A percentile compares a stretch with the other conserved stretches of the same genome.
These are phyloP conservation scores for Trachurus trachurus DNA, from an alignment of 2,797 vertebrate genomes.

Conservation along the genomic window DNA sequence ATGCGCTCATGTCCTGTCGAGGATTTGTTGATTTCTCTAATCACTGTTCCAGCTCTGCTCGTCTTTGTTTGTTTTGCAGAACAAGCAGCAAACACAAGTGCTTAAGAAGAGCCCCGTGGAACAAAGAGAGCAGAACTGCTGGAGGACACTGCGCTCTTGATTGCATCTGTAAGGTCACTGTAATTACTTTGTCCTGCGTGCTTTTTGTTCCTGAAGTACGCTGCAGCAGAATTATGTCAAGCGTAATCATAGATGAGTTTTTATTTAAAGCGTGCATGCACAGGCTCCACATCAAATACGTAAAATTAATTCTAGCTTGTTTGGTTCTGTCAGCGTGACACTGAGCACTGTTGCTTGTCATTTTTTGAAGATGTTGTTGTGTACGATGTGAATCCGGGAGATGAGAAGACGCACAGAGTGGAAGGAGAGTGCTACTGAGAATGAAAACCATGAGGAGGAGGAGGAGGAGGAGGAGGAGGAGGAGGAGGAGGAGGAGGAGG, in stretches of 20 bases:
- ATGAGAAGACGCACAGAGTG: conserved; percentile 44
- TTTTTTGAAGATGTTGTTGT: conserved; percentile 27
- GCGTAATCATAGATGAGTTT: conserved; percentile 46
- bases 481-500: conserved; percentile 67
- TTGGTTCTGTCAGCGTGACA: conserved; percentile 40
- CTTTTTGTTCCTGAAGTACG: conserved; percentile 63
- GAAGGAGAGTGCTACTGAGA: conserved; percentile 58
- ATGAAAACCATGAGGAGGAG: conserved; percentile 80
- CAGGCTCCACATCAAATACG: conserved; percentile 23
- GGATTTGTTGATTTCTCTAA: conserved; percentile 89
- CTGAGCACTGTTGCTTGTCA: conserved; percentile 45
- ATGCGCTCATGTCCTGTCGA: conserved; percentile 85
- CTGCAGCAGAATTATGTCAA: conserved; percentile 56
- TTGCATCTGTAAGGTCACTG: conserved; percentile 77
- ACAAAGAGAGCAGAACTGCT: conserved; percentile 74
- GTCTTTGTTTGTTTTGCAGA: conserved; percentile 85
- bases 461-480: conserved; percentile 52
- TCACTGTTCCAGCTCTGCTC: conserved; percentile 82
- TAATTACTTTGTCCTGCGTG: conserved; percentile 74
- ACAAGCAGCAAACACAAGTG: conserved; percentile 79
- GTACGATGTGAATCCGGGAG: conserved; percentile 44
- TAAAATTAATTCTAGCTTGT: conserved; percentile 30
- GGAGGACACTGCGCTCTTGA: conserved; percentile 75
- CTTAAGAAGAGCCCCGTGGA: conserved; percentile 72
- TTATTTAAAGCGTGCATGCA: conserved; percentile 28